Evolutionary conservation across 2,113 vertebrate species (phyloP), one percentile per base, ranked within the genome.

Genomic region (Microcebus ravelobensis): DNA sequence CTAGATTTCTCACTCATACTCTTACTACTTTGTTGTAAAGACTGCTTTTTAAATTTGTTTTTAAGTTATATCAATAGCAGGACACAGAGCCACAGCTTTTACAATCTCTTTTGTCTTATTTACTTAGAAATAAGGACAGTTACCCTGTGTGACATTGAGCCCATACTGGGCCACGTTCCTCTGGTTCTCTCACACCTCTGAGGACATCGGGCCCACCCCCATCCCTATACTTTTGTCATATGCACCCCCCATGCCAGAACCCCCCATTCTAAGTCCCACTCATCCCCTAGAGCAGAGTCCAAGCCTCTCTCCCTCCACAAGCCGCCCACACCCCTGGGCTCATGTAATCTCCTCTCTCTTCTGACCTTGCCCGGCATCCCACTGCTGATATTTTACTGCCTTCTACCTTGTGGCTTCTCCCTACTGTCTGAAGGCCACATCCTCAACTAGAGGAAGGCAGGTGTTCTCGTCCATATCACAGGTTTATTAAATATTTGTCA

Each of bases 71-170:
- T 77, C 8, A 52, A 39, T 52, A 83, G 31, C 11, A 87, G 15
- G 25, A 96, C 55, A 59, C 70, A 89, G 91, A 94, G 31, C 39
- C 88, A 92, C 1, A 48, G 27, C 84, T 15, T 85, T 82, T 74
- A 73, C 29, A 52, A 76, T 20, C 9, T 65, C 42, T 87, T 87
- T 90, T 79, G 20, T 81, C n/a, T 86, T 39, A 57, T 59, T 91
- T 84, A 83, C 45, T 84, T 61, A 85, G 17, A 65, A 95, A 90
- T 21, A 68, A 70, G n/a, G 76, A 86, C 87, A 90, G 77, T 59
- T 93, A 42, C n/a, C 36, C 42, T 48, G 0, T 65, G 25, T 52
- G 27, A 71, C 34, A n/a, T 11, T 36, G n/a, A 63, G n/a, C 42
- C 67, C 31, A 48, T 63, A 31, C 23, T 71, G 50, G 29, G 68